Evolutionary conservation across 2,797 vertebrate species (phyloP).

Genomic region (Aphelocoma californica): DNA sequence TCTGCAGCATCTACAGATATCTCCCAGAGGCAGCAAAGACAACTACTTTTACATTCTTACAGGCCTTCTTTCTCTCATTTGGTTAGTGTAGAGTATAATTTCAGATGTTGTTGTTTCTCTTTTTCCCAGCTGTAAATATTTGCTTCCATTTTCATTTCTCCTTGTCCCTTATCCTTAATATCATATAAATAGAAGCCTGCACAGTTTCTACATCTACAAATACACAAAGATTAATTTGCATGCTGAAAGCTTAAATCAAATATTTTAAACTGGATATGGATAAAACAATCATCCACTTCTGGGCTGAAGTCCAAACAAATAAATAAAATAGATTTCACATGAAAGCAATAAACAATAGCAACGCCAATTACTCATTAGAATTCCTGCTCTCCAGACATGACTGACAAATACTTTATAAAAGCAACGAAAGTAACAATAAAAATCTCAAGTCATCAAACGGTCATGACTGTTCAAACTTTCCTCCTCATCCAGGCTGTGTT

Average conservation of each 20-base stretch:
- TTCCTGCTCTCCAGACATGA: not conserved
- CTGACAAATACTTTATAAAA: constrained; percentile 23
- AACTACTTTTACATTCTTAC: not conserved
- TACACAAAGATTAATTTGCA: constrained; percentile 64
- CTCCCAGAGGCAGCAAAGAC: not conserved
- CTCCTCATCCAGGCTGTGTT: not conserved
- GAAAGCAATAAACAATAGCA: constrained; percentile 43
- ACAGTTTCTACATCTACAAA: constrained; percentile 32
- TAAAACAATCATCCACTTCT: constrained; percentile 65
- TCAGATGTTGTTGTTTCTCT: constrained; percentile 20
- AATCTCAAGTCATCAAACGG: not conserved
- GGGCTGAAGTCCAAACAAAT: constrained; percentile 59
- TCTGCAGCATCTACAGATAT: not conserved
- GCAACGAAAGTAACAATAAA: not conserved
- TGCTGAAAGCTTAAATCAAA: constrained; percentile 63
- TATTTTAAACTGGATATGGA: constrained; percentile 55
- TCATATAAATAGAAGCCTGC: constrained; percentile 51
- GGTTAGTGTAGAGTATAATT: not conserved
- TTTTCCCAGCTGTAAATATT: constrained; percentile 52
- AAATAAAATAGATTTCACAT: constrained; percentile 26
- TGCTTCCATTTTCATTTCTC: constrained; percentile 30
- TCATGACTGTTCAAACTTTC: not conserved
- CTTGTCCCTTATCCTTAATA: constrained; percentile 25
- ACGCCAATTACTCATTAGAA: not conserved
- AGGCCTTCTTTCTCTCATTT: not conserved